Base-by-base conservation (phyloP, 92 coral and sea anemone genomes). In the Siderastrea siderea region DNA sequence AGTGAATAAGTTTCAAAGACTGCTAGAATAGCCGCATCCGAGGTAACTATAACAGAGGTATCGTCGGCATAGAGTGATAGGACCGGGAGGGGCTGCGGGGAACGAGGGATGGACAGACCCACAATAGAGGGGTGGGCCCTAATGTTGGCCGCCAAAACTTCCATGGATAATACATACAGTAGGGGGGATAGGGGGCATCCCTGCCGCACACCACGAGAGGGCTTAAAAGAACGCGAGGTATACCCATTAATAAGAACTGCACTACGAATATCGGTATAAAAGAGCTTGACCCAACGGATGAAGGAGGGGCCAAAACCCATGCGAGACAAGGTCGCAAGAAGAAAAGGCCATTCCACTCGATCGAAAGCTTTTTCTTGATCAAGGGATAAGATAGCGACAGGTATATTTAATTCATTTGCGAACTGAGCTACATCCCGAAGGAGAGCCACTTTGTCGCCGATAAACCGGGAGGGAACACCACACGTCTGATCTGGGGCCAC, bases 341-440 rank as follows among this genome's bases (percentile, higher is more conserved):
- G 10, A 16, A 71, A 90, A 3, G 47, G 63, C 91, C 90, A 89
- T 3, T 93, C 95, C 0, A 93, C 93, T 0, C 93, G 49, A 51
- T 89, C 93, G 19, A 92, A 92, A 1, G 93, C 91, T 61, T 89
- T 89, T 55, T 92, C 93, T 55, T 90, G 89, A n/a, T 93, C 93
- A 0, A 90, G 78, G 13, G 96, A 90, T 1, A 89, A 19, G 3
- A 92, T 66, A 3, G 89, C 91, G 0, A 68, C 71, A 2, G 82
- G 86, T 4, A 72, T 38, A 10, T 68, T 38, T 3, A 14, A 7
- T 0, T 1, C 1, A 12, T 54, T 16, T 3, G 77, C 71, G 71
- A 79, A 70, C 12, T 47, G 57, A 8, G 71, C 69, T 9, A 80
- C 77, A 44, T 85, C 83, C 4, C 76, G 82, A 0, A 90, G 67